Conservation (phyloP, 2,113 vertebrate genomes). For the Coregonus clupeaformis region DNA sequence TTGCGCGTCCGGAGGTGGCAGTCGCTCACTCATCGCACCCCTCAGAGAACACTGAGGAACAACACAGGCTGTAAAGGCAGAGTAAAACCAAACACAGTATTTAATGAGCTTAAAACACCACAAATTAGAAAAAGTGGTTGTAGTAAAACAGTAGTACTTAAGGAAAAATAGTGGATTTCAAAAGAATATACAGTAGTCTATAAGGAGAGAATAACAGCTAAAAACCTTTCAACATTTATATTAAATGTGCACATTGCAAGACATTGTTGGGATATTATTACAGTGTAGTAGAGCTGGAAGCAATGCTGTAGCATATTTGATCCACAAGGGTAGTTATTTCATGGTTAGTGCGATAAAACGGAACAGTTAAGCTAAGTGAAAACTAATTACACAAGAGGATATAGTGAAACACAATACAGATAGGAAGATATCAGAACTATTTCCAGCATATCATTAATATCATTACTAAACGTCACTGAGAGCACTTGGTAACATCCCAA, state of each 20-base stretch:
- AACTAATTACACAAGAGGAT: constrained; percentile 47
- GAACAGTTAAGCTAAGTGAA: constrained; percentile 37
- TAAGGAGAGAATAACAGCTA: too few relatives aligned
- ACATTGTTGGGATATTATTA: too few relatives aligned
- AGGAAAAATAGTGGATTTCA: too few relatives aligned
- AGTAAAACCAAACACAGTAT: background rate
- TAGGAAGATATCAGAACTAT: constrained; percentile 10
- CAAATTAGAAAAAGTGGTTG: background rate
- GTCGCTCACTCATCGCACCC: constrained; percentile 48
- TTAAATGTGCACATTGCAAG: too few relatives aligned
- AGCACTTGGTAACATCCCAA: constrained; percentile 6
- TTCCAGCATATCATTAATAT: constrained; percentile 1
- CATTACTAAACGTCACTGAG: constrained; percentile 17
- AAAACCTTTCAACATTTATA: too few relatives aligned
- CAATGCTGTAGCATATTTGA: background rate
- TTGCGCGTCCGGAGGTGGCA: constrained; percentile 54
- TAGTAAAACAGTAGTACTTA: background rate
- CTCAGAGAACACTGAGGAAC: constrained; percentile 26
- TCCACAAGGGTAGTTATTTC: constrained; percentile 12
- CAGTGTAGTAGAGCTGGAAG: background rate
- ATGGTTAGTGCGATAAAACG: constrained; percentile 25
- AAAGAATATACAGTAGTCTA: too few relatives aligned
- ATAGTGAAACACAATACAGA: constrained; percentile 51
- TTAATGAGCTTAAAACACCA: background rate
- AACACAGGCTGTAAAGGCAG: background rate